phyloP scores from a whole-genome alignment of 2,888 invertebrate genomes.

The Poecilus cupreus region DNA sequence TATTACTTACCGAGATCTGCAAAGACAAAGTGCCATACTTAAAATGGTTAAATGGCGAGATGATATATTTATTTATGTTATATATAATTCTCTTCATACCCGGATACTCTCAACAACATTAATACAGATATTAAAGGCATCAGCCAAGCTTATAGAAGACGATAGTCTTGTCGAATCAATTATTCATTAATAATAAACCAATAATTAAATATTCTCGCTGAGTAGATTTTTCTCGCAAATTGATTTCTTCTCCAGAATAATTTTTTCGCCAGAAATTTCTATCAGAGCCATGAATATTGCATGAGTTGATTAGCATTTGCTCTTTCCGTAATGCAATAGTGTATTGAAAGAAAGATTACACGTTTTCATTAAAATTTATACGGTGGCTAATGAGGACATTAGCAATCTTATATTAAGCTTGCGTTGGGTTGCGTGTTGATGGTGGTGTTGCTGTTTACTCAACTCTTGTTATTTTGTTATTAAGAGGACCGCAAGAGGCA shows the following conservation, averaged over 20 bases:
- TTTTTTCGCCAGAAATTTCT: constrained; percentile 43
- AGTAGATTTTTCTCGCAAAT: constrained; percentile 16
- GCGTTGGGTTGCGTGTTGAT: neutral
- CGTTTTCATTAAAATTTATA: constrained; percentile 41
- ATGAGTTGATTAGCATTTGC: constrained; percentile 44
- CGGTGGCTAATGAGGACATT: constrained; percentile 22
- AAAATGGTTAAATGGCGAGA: too few relatives aligned
- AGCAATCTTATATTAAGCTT: constrained; percentile 8
- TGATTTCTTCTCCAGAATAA: constrained; percentile 26
- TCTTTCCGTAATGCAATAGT: constrained; percentile 24
- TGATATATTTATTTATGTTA: too few relatives aligned
- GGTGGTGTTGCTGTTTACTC: too few relatives aligned
- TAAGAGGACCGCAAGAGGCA: too few relatives aligned
- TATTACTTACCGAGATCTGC: too few relatives aligned
- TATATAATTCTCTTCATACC: too few relatives aligned
- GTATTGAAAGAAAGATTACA: constrained; percentile 45
- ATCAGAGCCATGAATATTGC: constrained; percentile 52
- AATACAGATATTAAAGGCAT: neutral
- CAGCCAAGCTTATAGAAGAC: neutral
- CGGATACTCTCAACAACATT: neutral
- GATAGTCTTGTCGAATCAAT: neutral
- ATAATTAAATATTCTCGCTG: constrained; percentile 37
- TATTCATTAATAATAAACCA: constrained; percentile 31
- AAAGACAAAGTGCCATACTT: too few relatives aligned
- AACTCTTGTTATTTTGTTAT: too few relatives aligned